These are phyloP conservation scores for Tachina grossa DNA, from an alignment of 2,888 invertebrate species.

Conservation along the genomic window DNA sequence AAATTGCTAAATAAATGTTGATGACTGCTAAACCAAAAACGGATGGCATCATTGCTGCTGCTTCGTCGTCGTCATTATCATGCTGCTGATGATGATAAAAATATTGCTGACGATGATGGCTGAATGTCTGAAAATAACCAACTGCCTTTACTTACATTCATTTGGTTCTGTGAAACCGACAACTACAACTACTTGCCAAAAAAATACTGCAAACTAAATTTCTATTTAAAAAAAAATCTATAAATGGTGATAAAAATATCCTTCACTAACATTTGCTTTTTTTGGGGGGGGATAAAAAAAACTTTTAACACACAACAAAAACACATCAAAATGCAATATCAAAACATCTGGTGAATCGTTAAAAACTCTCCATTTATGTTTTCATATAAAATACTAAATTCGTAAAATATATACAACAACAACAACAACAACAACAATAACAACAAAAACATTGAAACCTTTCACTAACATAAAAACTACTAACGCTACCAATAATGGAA, in stretches of 20 bases:
- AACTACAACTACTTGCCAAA: constrained; percentile 36
- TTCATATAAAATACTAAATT: constrained; percentile 54
- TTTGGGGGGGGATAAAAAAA: not conserved
- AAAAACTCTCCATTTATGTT: constrained; percentile 62
- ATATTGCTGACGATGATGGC: constrained; percentile 70
- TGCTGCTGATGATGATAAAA: constrained; percentile 55
- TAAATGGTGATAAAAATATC: constrained; percentile 65
- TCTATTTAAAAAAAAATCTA: constrained; percentile 29
- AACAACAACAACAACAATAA: constrained; percentile 35
- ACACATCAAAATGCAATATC: constrained; percentile 77
- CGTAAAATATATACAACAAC: constrained; percentile 21
- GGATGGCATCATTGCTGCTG: constrained; percentile 53
- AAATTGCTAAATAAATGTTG: constrained; percentile 77
- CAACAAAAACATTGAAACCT: constrained; percentile 16
- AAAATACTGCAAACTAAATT: constrained; percentile 29
- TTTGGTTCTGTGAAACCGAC: constrained; percentile 36
- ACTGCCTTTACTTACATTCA: constrained; percentile 39
- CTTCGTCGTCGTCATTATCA: constrained; percentile 30
- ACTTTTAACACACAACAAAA: constrained; percentile 61
- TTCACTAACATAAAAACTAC: constrained; percentile 35
- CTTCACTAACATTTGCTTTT: constrained; percentile 51
- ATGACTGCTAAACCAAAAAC: constrained; percentile 71
- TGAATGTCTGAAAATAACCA: constrained; percentile 51
- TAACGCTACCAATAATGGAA: constrained; percentile 3
- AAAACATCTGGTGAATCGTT: constrained; percentile 72